These are phyloP conservation scores for Hypsibius dujardini DNA, from an alignment of 1,140 invertebrate species.

Conservation along the genomic window DNA sequence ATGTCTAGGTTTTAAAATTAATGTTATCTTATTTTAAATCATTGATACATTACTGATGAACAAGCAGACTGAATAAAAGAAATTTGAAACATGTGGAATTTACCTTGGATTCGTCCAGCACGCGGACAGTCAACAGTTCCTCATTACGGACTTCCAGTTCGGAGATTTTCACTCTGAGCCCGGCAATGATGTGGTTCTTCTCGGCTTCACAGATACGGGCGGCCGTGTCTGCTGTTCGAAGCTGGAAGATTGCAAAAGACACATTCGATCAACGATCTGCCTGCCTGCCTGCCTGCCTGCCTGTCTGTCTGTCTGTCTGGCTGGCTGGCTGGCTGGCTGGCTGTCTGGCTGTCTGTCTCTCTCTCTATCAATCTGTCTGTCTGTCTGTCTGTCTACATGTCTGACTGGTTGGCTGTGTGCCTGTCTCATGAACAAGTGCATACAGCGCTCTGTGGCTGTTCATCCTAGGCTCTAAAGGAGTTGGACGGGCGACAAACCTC, in stretches of 20 bases:
- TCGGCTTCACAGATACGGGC: conserved; percentile 81
- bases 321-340: not conserved
- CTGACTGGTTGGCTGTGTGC: not conserved
- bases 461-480: not conserved
- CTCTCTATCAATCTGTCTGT: not conserved
- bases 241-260: conserved; percentile 34
- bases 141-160: conserved; percentile 45
- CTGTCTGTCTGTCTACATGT: not conserved
- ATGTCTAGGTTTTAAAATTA: too few species aligned
- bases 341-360: not conserved
- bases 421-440: conserved; percentile 14
- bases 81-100: too few species aligned
- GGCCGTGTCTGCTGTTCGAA: conserved; percentile 86
- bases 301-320: not conserved
- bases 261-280: not conserved
- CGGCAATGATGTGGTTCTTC: conserved; percentile 76
- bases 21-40: too few species aligned
- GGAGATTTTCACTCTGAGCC: conserved; percentile 80
- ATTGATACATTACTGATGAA: too few species aligned
- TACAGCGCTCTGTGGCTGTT: too few species aligned
- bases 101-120: too few species aligned
- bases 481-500: conserved; percentile 33
- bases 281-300: not conserved
- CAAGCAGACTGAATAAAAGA: too few species aligned
- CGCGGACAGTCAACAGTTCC: not conserved